Percentiles rank a stretch among this genome's conserved stretches.
Evolutionary conservation across 2,797 vertebrate species (phyloP).

Genomic region (Sparus aurata): DNA sequence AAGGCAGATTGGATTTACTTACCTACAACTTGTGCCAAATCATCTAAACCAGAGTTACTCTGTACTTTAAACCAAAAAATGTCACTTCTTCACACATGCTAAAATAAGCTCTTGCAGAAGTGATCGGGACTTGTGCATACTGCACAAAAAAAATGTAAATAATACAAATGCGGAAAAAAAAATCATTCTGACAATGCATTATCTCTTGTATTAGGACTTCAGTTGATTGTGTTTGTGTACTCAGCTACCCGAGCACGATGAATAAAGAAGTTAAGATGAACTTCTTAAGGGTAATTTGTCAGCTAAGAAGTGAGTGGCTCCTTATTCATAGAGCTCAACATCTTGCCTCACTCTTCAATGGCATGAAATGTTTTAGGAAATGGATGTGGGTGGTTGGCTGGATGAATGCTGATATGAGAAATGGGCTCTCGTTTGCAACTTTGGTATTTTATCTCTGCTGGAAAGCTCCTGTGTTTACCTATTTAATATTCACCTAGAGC

Average conservation of each 20-base stretch:
- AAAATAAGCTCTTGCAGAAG: not conserved
- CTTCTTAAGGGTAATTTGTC: constrained; percentile 49
- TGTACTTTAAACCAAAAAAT: not conserved
- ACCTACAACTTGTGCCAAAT: not conserved
- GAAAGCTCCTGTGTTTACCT: constrained; percentile 54
- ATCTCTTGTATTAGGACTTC: not conserved
- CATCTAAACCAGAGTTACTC: not conserved
- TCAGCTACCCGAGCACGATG: constrained; percentile 21
- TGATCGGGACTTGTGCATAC: not conserved
- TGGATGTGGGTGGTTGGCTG: constrained; percentile 48
- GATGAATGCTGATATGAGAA: constrained; percentile 50
- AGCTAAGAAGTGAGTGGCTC: constrained; percentile 20
- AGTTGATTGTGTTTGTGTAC: constrained; percentile 9
- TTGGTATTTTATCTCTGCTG: constrained; percentile 47
- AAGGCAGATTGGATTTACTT: not conserved
- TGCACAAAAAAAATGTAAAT: not conserved
- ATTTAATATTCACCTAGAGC: constrained; percentile 65
- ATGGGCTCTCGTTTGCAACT: constrained; percentile 41
- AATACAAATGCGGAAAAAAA: not conserved
- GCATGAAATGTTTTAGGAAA: constrained; percentile 51
- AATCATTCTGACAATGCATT: not conserved
- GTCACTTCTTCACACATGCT: not conserved
- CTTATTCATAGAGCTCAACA: not conserved
- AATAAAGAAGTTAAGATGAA: constrained; percentile 13
- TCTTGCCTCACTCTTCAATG: constrained; percentile 26